These are phyloP conservation scores for Neomonachus schauinslandi DNA, from an alignment of 2,113 vertebrate genomes.

Conservation along the genomic window DNA sequence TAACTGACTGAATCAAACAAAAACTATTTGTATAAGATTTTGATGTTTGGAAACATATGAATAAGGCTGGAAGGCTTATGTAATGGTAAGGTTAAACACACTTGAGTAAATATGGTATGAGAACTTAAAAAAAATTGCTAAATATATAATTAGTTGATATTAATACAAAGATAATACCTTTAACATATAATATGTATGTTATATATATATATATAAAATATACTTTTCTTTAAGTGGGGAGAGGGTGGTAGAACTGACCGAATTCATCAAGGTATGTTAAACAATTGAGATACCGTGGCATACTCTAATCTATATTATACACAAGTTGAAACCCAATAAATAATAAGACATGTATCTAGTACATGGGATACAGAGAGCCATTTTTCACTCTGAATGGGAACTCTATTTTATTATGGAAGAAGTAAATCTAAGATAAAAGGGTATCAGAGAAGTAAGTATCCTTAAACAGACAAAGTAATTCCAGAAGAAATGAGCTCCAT, in stretches of 20 bases:
- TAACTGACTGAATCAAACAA: conserved; percentile 79
- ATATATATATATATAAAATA: neutral
- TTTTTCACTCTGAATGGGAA: conserved; percentile 31
- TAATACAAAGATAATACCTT: neutral
- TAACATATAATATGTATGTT: neutral
- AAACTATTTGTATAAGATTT: conserved; percentile 55
- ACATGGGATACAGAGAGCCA: neutral
- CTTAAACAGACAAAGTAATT: conserved; percentile 1
- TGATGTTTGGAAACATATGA: conserved; percentile 29
- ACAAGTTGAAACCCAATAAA: neutral
- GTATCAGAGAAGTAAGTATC: neutral
- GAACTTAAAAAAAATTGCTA: neutral
- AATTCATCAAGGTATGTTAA: neutral
- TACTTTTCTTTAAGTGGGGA: neutral
- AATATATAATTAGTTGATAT: neutral
- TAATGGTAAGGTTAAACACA: conserved; percentile 47
- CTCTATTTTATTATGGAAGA: neutral
- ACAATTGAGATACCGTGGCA: neutral
- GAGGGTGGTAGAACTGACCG: neutral
- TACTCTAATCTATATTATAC: neutral
- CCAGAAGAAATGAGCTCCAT: neutral
- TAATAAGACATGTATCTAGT: neutral
- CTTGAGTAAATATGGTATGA: conserved; percentile 43
- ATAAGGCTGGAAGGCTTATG: neutral
- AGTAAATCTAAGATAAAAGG: conserved; percentile 31